Base-by-base conservation (phyloP, 2,888 invertebrate genomes). In the Gymnosoma rotundatum region DNA sequence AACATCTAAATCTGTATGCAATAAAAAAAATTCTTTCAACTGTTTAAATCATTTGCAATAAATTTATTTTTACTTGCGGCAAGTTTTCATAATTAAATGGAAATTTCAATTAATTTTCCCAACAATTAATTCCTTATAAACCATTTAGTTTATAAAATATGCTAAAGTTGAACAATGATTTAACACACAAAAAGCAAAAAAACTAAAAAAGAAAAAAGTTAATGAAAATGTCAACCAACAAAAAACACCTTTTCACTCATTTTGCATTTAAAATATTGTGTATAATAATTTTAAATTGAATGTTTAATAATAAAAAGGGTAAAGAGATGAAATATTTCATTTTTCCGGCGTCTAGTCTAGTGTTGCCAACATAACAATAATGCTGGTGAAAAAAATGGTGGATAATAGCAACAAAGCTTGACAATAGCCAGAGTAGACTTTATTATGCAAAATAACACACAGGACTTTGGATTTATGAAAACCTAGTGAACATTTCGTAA, bases 41-140 rank as follows among this genome's bases (percentile, higher is more conserved):
- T 25, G 14, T 58, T 48, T 32, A 8, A 69, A 69, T 6, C 45
- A 14, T 20, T 54, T 56, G 18, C 38, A 16, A 36, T 16, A 25
- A 42, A 18, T 52, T 60, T 32, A 48, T 21, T 56, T 60, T 45
- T 50, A 45, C 45, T 54, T 73, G 63, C 63, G 54, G 70, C 70
- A 74, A 80, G n/a, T 79, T 72, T 73, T 32, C 32, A 80, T 73
- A 74, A 73, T 78, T 63, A 38, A 21, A 73, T 64, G 61, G 63
- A 83, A 80, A 69, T 76, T 80, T 79, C 76, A 83, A 83, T 83
- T 80, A 80, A 83, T 80, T 80, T 83, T 80, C 80, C 80, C 80
- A 78, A 80, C 83, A 83, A 80, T 80, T 80, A 83, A 83, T 69
- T 83, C 21, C 52, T 56, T 52, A 73, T 78, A 80, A 80, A 73